Percentiles rank a stretch among this genome's conserved stretches.
These are phyloP conservation scores for Athene noctua DNA, from an alignment of 2,113 vertebrate genomes.

Conservation along the genomic window DNA sequence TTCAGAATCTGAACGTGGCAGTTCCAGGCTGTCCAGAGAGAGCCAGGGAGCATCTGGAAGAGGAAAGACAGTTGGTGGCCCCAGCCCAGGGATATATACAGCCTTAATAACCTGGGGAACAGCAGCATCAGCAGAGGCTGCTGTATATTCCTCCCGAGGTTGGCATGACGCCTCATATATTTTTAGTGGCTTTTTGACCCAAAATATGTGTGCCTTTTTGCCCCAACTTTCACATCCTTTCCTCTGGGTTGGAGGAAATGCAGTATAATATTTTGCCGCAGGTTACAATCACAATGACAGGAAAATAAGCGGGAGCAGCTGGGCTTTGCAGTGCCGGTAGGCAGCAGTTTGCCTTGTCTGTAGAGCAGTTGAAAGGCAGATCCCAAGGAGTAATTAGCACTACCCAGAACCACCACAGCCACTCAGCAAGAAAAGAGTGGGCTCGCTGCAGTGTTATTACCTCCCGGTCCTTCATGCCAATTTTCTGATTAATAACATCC, in stretches of 20 bases:
- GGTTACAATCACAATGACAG: neutral
- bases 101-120: neutral
- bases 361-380: neutral
- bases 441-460: neutral
- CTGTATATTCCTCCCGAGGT: rapidly evolving
- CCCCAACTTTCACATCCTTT: neutral
- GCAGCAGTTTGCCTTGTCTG: neutral
- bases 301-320: neutral
- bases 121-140: neutral
- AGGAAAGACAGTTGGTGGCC: neutral
- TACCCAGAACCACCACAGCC: neutral
- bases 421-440: neutral
- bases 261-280: rapidly evolving
- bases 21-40: neutral
- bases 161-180: rapidly evolving
- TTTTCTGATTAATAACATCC: slow-evolving; percentile 64
- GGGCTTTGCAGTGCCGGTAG: rapidly evolving
- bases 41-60: neutral
- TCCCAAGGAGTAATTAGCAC: neutral
- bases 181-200: neutral
- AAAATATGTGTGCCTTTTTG: rapidly evolving
- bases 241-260: neutral
- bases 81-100: neutral
- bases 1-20: neutral
- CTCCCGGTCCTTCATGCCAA: slow-evolving; percentile 16